Base-by-base conservation (phyloP, 2,113 vertebrate genomes). In the Macroglossus sobrinus region DNA sequence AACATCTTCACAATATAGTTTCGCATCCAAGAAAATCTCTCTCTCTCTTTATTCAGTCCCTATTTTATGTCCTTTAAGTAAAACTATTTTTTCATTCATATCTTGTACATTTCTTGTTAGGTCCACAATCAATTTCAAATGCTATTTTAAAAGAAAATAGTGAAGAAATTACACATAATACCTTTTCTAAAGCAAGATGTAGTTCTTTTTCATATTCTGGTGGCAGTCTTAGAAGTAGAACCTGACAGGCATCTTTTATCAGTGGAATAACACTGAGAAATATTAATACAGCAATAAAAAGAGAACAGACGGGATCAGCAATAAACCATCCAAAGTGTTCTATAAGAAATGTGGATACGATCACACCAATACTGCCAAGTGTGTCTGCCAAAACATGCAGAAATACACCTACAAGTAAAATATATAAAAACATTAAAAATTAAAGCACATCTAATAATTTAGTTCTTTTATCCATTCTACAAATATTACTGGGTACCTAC, bases 271-370 rank as follows among this genome's bases (percentile, higher is more conserved):
- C 99, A 89, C 99, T 99, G 96, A 99, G 99, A 95, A 99, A 99
- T 98, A 99, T 99, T 97, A 99, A 97, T 7, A 98, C 97, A 95
- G 99, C 99, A 96, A 99, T 99, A 97, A 99, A 99, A 88, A 99
- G 99, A 45, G 99, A 99, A 98, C 99, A 99, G 72, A 99, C 99
- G 0, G 99, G 99, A 97, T 99, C 99, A 14, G 99, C 99, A 59
- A 99, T 99, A 93, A 99, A 98, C 99, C 99, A 99, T 93, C 99
- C 99, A 94, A 99, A 99, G 97, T 99, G 99, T 18, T 99, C 99
- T 98, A 99, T 99, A 94, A 99, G 99, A 98, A 99, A 96, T 0
- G 99, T 99, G 91, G 99, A 99, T 95, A 99, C 98, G 18, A 99
- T 99, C 85, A 99, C 99, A 19, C 99, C 99, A 24, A 99, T 99